phyloP scores from a whole-genome alignment of 2,113 vertebrate genomes.

The Corythornis madagascariensis region DNA sequence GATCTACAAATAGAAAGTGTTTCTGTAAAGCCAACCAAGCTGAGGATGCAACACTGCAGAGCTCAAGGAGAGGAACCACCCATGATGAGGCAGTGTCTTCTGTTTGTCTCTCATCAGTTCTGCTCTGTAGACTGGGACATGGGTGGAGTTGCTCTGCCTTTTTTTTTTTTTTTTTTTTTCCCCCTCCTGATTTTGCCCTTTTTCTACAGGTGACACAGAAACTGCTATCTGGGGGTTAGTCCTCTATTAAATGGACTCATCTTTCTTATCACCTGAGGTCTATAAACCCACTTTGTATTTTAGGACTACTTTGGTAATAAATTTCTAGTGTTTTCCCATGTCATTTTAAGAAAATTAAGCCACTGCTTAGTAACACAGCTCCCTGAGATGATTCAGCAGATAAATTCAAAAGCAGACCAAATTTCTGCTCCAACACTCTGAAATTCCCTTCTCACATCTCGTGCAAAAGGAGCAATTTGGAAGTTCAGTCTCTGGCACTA shows the following conservation, averaged over 20 bases:
- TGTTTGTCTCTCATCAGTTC: background rate
- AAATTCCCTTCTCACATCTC: conserved; percentile 41
- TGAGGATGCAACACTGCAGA: background rate
- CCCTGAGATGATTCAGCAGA: background rate
- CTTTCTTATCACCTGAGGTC: background rate
- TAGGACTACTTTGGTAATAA: background rate
- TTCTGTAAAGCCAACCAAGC: background rate
- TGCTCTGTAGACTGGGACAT: background rate
- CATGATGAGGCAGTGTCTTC: background rate
- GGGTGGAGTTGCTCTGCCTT: background rate
- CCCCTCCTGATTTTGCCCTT: background rate
- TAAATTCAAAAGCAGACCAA: conserved; percentile 15
- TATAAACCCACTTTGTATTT: background rate
- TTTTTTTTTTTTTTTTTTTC: background rate
- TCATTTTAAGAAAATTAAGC: background rate
- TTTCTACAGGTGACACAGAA: background rate
- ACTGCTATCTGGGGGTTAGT: background rate
- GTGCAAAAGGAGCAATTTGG: conserved; percentile 42
- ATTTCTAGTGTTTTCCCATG: background rate
- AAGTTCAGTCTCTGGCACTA: conserved; percentile 33
- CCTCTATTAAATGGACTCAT: background rate
- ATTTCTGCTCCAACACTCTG: background rate
- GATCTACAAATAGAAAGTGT: background rate
- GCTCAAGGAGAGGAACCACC: background rate
- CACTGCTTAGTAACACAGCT: background rate